Base-by-base conservation (phyloP, 2,797 vertebrate species). In the Phyllotis vaccarum region DNA sequence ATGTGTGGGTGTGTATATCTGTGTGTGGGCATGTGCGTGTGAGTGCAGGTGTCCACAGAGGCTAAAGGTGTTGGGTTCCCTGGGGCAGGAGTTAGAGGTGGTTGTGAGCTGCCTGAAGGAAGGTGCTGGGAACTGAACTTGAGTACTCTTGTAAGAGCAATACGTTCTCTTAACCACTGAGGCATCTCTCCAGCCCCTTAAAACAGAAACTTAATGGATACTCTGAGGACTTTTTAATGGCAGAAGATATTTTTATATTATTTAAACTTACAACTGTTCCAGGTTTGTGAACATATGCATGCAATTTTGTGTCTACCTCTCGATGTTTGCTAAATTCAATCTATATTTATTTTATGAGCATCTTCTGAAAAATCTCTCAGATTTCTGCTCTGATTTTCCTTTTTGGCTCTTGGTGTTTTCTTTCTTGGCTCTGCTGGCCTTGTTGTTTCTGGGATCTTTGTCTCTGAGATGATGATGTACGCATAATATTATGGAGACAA, bases 191-290 rank as follows among this genome's bases (percentile, higher is more conserved):
- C 34, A 79, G 49, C 16, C 1, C 31, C 8, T 54, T 31, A n/a
- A 43, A 92, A 68, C 80, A 62, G 95, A 81, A 58, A 9, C 60
- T 46, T 64, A 27, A 43, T 37, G 31, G 72, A 31, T 90, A 81
- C 24, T 72, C 14, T 74, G 93, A 92, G 79, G 22, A 93, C 66
- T 93, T 95, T 60, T 88, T 80, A 72, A 87, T 78, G 93, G 56
- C 21, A 88, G 46, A 81, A 46, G 27, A 46, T 81, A 85, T 93
- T 85, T 94, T 89, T 75, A 46, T 64, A 62, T 34, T 74, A 29
- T 89, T 87, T 49, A 82, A 29, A 60, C 96, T 90, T 74, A 60
- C 68, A 93, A 49, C 56, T 54, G 11, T 64, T 64, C 10, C 21
- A 0, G 49, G 2, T 5, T 58, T 95, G 24, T 83, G n/a, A 90